Evolutionary conservation across 2,888 invertebrate genomes (phyloP), one percentile per base, ranked within the genome.

Genomic region (Lacanobia wlatinum): DNA sequence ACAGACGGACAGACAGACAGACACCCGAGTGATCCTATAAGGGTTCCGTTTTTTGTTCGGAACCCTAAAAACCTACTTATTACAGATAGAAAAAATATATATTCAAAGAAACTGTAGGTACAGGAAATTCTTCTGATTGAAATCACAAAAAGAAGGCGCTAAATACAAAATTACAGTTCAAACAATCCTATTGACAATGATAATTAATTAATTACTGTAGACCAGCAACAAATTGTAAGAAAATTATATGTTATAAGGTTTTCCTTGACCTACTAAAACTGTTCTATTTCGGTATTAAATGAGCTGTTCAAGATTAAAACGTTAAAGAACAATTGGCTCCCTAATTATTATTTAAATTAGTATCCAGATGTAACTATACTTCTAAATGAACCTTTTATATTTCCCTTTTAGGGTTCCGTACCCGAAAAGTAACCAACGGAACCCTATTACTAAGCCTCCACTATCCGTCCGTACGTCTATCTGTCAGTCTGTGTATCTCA

Each of bases 151-250:
- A 7, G 34, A 46, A 50, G 34, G 21, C 18, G 1, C 28, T 60
- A 55, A 65, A 64, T 59, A 65, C 5, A 65, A 40, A 65, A 74
- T 48, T 65, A 59, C 40, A 40, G 28, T 53, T 59, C 5, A 18
- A 65, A 74, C 46, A 74, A 53, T 59, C 14, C 12, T 40, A 65
- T 18, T 48, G 16, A 64, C 4, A 28, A 28, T 28, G 28, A 34
- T 34, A 34, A 34, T 34, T 34, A 34, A 34, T 34, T 52, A 40
- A 73, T 52, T 23, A 10, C 52, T 58, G 18, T 46, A 58, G 21
- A 23, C 43, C 9, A 10, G 28, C 7, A 23, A 43, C 16, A 59
- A 74, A 40, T 34, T 34, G 5, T 34, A 34, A 34, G 28, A 34
- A 34, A 76, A 76, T 43, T 43, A n/a, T 9, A 21, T 38, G 18